Conservation (phyloP, 1,140 invertebrate genomes). For the Rhizoglyphus robini region DNA sequence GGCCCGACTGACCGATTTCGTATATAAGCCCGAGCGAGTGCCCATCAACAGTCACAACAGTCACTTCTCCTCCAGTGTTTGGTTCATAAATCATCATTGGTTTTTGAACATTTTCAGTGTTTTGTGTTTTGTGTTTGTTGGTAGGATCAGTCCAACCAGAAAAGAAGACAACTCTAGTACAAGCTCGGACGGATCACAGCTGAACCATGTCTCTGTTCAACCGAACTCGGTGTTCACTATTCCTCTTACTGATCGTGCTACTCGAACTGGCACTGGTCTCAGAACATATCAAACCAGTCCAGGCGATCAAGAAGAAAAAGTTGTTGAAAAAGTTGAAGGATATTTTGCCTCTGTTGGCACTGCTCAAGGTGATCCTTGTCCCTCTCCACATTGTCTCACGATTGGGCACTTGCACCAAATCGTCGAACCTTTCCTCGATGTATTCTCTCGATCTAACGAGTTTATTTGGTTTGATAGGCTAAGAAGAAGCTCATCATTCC, state of each 20-base stretch:
- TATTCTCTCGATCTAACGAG: too few relatives aligned
- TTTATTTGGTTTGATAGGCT: not conserved
- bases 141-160: too few relatives aligned
- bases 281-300: not conserved
- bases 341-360: conserved; percentile 16
- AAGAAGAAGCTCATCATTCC: conserved; percentile 20
- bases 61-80: too few relatives aligned
- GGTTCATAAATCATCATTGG: too few relatives aligned
- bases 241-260: conserved; percentile 11
- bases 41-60: too few relatives aligned
- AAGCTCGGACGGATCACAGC: too few relatives aligned
- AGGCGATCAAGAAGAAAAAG: conserved; percentile 20
- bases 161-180: too few relatives aligned
- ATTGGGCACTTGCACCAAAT: not conserved
- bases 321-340: conserved; percentile 19
- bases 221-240: not conserved
- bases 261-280: conserved; percentile 1
- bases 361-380: too few relatives aligned
- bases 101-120: too few relatives aligned
- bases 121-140: too few relatives aligned
- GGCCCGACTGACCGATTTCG: too few relatives aligned
- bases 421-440: not conserved
- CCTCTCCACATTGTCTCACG: not conserved
- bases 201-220: not conserved
- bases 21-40: too few relatives aligned